Percentiles rank a stretch among this genome's conserved stretches.
These are phyloP conservation scores for Chloroceryle amazona DNA, from an alignment of 2,797 vertebrate genomes.

Conservation along the genomic window DNA sequence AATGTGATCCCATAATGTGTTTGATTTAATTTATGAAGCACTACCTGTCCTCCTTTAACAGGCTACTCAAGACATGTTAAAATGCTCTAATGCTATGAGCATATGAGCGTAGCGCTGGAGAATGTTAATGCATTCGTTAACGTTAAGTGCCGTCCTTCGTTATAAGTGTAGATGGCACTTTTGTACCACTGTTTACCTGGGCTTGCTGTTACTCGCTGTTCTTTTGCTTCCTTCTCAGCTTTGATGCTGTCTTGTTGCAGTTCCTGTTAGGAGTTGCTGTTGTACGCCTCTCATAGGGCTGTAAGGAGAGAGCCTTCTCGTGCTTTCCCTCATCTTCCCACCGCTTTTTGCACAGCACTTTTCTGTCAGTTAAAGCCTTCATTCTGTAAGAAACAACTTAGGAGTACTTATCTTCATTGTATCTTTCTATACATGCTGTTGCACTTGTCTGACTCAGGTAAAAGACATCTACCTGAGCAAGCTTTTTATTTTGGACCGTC, in stretches of 20 bases:
- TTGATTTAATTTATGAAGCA: constrained; percentile 79
- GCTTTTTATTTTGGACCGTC: background rate
- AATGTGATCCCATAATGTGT: constrained; percentile 71
- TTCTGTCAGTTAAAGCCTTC: background rate
- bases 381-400: background rate
- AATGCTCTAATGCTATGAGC: background rate
- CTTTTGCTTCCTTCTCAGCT: background rate
- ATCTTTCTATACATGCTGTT: background rate
- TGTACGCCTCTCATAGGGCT: background rate
- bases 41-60: constrained; percentile 56
- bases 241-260: background rate
- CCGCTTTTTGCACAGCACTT: background rate
- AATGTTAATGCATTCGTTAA: constrained; percentile 40
- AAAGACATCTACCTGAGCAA: background rate
- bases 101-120: background rate
- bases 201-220: background rate
- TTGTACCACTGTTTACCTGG: constrained; percentile 52
- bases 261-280: background rate
- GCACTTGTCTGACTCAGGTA: background rate
- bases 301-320: background rate
- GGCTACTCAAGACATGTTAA: constrained; percentile 49
- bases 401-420: background rate
- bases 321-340: background rate
- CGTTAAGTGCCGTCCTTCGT: constrained; percentile 55
- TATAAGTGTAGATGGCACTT: constrained; percentile 69